Evolutionary conservation across 1,140 invertebrate genomes (phyloP).

Genomic region (Platyura marginata): DNA sequence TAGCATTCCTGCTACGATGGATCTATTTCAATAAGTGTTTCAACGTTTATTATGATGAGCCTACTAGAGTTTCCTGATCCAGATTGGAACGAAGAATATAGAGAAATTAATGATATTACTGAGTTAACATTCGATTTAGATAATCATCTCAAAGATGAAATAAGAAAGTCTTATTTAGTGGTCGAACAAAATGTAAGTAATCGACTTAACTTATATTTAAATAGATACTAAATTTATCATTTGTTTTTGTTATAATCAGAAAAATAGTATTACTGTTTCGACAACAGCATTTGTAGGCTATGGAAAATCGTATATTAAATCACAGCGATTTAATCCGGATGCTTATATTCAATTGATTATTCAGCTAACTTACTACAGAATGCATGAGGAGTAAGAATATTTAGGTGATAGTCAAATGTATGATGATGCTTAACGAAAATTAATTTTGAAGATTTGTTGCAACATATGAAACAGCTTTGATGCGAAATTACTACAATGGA

Average conservation of each 20-base stretch:
- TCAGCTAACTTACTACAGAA: conserved; percentile 38
- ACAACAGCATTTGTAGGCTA: conserved; percentile 26
- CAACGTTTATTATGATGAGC: conserved; percentile 19
- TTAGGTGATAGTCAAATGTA: background rate
- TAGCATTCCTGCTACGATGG: conserved; percentile 36
- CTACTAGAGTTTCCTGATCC: conserved; percentile 17
- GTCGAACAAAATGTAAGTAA: background rate
- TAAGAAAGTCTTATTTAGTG: conserved; percentile 9
- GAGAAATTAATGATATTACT: conserved; percentile 5
- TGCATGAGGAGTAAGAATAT: conserved; percentile 21
- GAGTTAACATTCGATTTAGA: conserved; percentile 18
- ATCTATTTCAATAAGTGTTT: conserved; percentile 27
- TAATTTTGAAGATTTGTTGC: conserved; percentile 23
- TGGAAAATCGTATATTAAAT: conserved; percentile 32
- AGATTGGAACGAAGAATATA: conserved; percentile 9
- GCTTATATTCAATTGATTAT: conserved; percentile 42
- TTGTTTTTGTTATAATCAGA: too few relatives aligned
- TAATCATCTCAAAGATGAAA: conserved; percentile 13
- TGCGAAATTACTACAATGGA: conserved; percentile 29
- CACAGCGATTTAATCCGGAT: conserved; percentile 34
- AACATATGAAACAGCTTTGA: conserved; percentile 34
- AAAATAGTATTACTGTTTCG: conserved; percentile 21
- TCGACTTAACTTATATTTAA: too few relatives aligned
- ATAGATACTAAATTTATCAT: too few relatives aligned
- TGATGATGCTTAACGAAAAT: background rate